A percentile compares a stretch with the other conserved stretches of the same genome.
phyloP scores from a whole-genome alignment of 2,113 vertebrate genomes.

The Bufo gargarizans region DNA sequence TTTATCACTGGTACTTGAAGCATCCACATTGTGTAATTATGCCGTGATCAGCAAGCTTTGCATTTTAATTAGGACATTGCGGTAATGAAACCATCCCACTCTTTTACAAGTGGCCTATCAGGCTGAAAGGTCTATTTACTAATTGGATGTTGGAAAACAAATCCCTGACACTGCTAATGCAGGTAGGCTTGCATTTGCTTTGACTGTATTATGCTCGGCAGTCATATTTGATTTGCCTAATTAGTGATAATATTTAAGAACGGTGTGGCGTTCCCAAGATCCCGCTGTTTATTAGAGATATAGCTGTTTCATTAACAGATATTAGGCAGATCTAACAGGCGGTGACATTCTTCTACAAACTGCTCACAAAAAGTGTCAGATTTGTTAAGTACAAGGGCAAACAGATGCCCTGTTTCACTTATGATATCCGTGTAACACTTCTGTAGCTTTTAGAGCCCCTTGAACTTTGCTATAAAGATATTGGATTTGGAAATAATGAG shows the following conservation, averaged over 20 bases:
- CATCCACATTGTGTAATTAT: constrained; percentile 76
- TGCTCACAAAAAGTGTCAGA: constrained; percentile 59
- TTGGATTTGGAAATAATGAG: not conserved
- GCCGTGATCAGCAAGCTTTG: constrained; percentile 77
- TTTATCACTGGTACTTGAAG: constrained; percentile 63
- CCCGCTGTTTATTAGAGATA: constrained; percentile 67
- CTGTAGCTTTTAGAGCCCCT: not conserved
- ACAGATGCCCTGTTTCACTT: constrained; percentile 14
- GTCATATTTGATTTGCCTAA: constrained; percentile 75
- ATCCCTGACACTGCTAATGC: constrained; percentile 67
- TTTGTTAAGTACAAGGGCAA: constrained; percentile 58
- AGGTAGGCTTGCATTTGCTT: constrained; percentile 67
- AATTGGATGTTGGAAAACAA: constrained; percentile 79
- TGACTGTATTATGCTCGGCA: constrained; percentile 65
- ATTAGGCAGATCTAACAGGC: constrained; percentile 67
- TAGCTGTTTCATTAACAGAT: constrained; percentile 67
- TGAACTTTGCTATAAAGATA: not conserved
- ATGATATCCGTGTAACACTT: not conserved
- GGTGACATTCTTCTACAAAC: constrained; percentile 61
- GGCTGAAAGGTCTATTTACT: constrained; percentile 68
- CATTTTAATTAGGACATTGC: constrained; percentile 77
- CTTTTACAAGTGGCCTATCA: constrained; percentile 63
- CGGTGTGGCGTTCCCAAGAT: constrained; percentile 66
- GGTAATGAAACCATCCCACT: constrained; percentile 70
- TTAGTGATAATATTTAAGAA: constrained; percentile 78